phyloP scores from a whole-genome alignment of 2,113 vertebrate genomes.

The Phyllostomus hastatus region DNA sequence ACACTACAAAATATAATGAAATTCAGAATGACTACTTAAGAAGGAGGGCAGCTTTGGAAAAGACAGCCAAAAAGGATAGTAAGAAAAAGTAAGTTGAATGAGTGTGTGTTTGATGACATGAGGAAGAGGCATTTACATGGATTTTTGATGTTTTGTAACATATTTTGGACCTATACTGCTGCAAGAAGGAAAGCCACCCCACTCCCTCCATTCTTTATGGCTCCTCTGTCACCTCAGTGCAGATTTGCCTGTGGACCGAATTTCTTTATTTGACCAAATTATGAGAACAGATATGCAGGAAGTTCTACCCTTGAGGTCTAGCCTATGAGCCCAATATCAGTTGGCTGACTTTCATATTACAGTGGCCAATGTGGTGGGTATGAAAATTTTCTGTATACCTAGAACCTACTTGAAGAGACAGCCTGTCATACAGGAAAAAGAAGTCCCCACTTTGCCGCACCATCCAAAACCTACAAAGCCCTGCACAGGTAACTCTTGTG shows the following conservation, averaged over 20 bases:
- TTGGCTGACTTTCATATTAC: background rate
- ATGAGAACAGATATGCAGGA: background rate
- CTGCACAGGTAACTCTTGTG: background rate
- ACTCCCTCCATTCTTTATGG: background rate
- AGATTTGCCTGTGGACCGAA: background rate
- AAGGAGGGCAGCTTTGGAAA: slow-evolving; percentile 87
- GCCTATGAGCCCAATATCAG: background rate
- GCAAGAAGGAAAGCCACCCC: background rate
- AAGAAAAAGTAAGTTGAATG: slow-evolving; percentile 92
- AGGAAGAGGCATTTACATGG: background rate
- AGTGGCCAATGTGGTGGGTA: background rate
- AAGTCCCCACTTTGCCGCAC: background rate
- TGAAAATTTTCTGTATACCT: background rate
- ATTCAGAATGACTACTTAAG: slow-evolving; percentile 92
- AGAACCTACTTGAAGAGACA: background rate
- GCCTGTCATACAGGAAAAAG: background rate
- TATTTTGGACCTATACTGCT: background rate
- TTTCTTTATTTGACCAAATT: background rate
- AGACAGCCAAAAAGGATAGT: slow-evolving; percentile 92
- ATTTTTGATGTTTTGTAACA: background rate
- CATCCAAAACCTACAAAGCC: background rate
- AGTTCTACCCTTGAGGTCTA: background rate
- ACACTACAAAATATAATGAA: slow-evolving; percentile 90
- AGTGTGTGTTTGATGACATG: background rate
- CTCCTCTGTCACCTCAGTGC: background rate